Evolutionary conservation across 2,888 invertebrate genomes (phyloP).

Genomic region (Diabrotica balteata): DNA sequence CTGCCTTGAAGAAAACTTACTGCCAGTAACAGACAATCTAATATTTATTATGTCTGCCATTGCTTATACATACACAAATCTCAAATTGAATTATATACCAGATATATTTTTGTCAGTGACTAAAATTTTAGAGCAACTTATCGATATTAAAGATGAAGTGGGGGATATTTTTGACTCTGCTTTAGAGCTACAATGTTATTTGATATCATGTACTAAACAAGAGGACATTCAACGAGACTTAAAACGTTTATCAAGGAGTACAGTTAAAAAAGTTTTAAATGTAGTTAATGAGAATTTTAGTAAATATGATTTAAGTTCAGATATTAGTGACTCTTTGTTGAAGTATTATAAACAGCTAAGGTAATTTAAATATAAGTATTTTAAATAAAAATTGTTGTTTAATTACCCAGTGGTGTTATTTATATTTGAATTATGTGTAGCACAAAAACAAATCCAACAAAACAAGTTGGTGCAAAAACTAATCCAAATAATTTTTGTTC

Average conservation of each 20-base stretch:
- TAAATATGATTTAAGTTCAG: conserved; percentile 25
- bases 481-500: no score
- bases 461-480: no score
- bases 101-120: conserved; percentile 43
- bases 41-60: conserved; percentile 48
- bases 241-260: conserved; percentile 34
- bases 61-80: conserved; percentile 44
- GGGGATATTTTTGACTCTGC: conserved; percentile 41
- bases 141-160: conserved; percentile 39
- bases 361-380: background rate
- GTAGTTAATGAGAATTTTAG: conserved; percentile 38
- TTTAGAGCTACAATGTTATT: conserved; percentile 48
- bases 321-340: conserved; percentile 21
- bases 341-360: conserved; percentile 2
- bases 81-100: conserved; percentile 41
- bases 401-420: background rate
- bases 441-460: no score
- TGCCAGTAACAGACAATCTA: conserved; percentile 47
- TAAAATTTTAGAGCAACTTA: conserved; percentile 43
- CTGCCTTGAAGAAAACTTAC: conserved; percentile 45
- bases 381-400: no score
- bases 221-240: conserved; percentile 41
- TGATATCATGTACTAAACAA: conserved; percentile 41
- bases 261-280: conserved; percentile 38
- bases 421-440: background rate